Conservation (phyloP, 64 coral and sea anemone genomes). For the Pachyseris speciosa region DNA sequence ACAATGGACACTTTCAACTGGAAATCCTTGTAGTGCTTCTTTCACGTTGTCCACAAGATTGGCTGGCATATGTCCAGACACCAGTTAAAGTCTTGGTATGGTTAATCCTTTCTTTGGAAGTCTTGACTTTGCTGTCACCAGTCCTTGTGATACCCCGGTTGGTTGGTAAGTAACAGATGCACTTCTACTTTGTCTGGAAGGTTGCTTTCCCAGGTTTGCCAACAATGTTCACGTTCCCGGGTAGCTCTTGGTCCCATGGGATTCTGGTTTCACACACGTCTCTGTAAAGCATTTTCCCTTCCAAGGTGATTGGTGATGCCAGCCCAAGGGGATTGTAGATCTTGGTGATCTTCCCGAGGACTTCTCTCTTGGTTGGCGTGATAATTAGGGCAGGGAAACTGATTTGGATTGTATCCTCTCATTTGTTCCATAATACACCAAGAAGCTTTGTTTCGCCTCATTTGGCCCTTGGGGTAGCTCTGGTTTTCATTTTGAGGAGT, state of each 20-base stretch:
- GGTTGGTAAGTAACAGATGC: conserved; percentile 49
- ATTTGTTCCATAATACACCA: conserved; percentile 71
- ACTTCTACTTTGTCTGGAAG: conserved; percentile 33
- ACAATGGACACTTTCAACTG: neutral
- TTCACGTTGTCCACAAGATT: conserved; percentile 36
- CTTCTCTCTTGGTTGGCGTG: conserved; percentile 48
- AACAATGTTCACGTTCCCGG: neutral
- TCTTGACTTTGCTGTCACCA: conserved; percentile 52
- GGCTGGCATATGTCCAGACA: conserved; percentile 47
- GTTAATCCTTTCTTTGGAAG: conserved; percentile 63
- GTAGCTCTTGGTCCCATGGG: conserved; percentile 48
- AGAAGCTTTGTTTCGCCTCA: conserved; percentile 67
- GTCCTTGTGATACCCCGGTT: conserved; percentile 54
- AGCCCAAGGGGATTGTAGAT: conserved; percentile 66
- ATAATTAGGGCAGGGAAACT: conserved; percentile 33
- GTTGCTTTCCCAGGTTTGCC: conserved; percentile 17
- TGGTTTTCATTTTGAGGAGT: conserved; percentile 11
- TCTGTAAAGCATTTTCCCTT: conserved; percentile 47
- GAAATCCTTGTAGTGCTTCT: conserved; percentile 33
- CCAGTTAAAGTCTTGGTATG: conserved; percentile 59
- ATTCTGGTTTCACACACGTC: conserved; percentile 26
- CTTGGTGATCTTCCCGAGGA: conserved; percentile 20
- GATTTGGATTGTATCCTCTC: conserved; percentile 46
- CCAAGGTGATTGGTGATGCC: conserved; percentile 48
- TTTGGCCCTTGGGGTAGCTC: conserved; percentile 74